Base-by-base conservation (phyloP, 2,797 vertebrate species). In the Rhinichthys osculus region DNA sequence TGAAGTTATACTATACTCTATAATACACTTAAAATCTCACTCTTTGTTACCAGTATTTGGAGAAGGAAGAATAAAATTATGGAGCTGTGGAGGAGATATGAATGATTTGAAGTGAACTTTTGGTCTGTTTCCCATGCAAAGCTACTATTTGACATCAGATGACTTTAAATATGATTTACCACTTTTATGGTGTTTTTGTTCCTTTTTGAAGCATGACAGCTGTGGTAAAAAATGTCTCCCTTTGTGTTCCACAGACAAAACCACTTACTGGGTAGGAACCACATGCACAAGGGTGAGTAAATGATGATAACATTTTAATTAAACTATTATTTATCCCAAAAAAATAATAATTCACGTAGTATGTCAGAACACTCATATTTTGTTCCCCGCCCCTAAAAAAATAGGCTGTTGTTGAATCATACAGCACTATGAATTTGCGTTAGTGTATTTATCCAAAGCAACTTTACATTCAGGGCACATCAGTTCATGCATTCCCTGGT, bases 201-300 rank as follows among this genome's bases (percentile, higher is more conserved):
- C 6, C 21, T 42, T 40, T n/a, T 23, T 64, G 21, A 23, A 59
- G n/a, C 62, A 16, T 19, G 66, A 19, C 66, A 38, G 33, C 6
- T n/a, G 27, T 27, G 14, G 6, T 44, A 5, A 77, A 50, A 57
- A 14, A 57, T 38, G 7, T 77, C 5, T 54, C 19, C 6, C 17
- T 77, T 74, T 74, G 9, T 74, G 17, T 52, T 33, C 72, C 72
- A 52, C 47, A 76, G 17, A 35, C 72, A 54, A 52, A 52, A 33
- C n/a, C 27, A 9, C 50, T 33, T 52, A 33, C 17, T 35, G 5
- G 30, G 17, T 7, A 21, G 14, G 40, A 72, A 30, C 42, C 1
- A 11, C 27, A 27, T 27, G 27, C 27, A 14, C 30, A 14, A 14
- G 19, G 10, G 44, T 74, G 30, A 76, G 73, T 76, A 54, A 35